Evolutionary conservation across 1,140 invertebrate genomes (phyloP), one percentile per base, ranked within the genome.

Genomic region (Brachionus angularis): DNA sequence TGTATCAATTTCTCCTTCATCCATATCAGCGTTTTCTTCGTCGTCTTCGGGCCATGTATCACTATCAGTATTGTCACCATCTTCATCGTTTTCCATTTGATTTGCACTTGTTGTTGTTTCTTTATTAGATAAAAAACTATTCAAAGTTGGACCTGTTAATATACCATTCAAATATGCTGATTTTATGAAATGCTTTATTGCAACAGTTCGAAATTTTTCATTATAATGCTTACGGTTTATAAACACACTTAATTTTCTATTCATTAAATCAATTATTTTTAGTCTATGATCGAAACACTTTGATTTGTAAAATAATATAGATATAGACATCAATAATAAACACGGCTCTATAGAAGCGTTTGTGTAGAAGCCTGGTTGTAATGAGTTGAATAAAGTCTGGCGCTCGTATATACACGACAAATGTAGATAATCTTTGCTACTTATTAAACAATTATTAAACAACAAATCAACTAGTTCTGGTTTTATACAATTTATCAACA

Each of bases 181-280:
- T 39, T 39, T 36, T 23, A 58, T 3, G 14, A 58, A 58, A 23
- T 58, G 53, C 21, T 39, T 58, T 10, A 39, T 36, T 39, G 39
- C 36, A 25, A 58, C 16, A 39, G 36, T 31, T 29, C 33, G 34
- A 23, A 58, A 58, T 23, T 33, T 58, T 58, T 58, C 39, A 5
- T 39, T n/a, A 18, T 58, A 58, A 29, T 58, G 34, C 39, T 58
- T 34, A 25, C 53, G 53, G 21, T 58, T 58, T 18, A 58, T 58
- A 58, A 58, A 58, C 1, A 58, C 53, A 8, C 7, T 39, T 34
- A 58, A 23, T 58, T 23, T 58, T 58, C 39, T 58, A 14, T 23
- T 7, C 33, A 58, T 58, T 39, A 23, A 58, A 18, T 58, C 53
- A 36, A 58, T 12, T 25, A 58, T 58, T 23, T 36, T 58, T 14